Percentiles rank a stretch among this genome's conserved stretches.
Conservation (phyloP, 1,140 invertebrate genomes). For the Lethocerus indicus region DNA sequence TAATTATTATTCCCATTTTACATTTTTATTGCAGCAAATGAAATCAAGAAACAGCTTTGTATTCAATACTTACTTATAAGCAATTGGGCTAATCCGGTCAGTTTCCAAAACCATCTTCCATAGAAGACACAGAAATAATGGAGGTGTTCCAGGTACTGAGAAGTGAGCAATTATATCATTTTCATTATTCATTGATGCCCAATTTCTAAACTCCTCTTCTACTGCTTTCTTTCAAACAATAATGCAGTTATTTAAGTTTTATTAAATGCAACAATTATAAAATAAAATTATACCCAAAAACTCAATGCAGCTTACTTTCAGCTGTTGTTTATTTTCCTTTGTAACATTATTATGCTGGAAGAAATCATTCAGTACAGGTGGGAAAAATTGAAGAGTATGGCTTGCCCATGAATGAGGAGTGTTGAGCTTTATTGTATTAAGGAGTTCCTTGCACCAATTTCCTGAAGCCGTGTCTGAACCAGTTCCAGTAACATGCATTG, state of each 20-base stretch:
- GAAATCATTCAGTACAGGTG: slow-evolving; percentile 73
- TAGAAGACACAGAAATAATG: slow-evolving; percentile 76
- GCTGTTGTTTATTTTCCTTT: slow-evolving; percentile 74
- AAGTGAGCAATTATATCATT: slow-evolving; percentile 93
- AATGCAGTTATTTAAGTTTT: not conserved
- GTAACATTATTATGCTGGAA: slow-evolving; percentile 64
- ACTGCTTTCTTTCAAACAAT: slow-evolving; percentile 48
- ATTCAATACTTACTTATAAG: slow-evolving; percentile 69
- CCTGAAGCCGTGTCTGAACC: slow-evolving; percentile 45
- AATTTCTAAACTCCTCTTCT: slow-evolving; percentile 88
- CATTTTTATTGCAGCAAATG: too few species aligned
- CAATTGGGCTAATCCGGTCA: slow-evolving; percentile 78
- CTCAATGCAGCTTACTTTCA: slow-evolving; percentile 39
- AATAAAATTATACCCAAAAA: not conserved
- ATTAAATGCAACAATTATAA: not conserved
- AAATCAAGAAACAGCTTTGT: too few species aligned
- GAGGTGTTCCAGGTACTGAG: slow-evolving; percentile 71
- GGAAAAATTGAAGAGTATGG: slow-evolving; percentile 83
- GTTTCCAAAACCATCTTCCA: slow-evolving; percentile 95
- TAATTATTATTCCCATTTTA: too few species aligned
- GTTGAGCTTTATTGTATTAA: slow-evolving; percentile 79
- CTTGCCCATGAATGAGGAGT: slow-evolving; percentile 89
- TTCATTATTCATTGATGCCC: slow-evolving; percentile 92
- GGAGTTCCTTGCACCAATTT: slow-evolving; percentile 77
- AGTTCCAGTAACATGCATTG: slow-evolving; percentile 80